phyloP scores from a whole-genome alignment of 2,888 invertebrate genomes.

The Mythimna ferrago region DNA sequence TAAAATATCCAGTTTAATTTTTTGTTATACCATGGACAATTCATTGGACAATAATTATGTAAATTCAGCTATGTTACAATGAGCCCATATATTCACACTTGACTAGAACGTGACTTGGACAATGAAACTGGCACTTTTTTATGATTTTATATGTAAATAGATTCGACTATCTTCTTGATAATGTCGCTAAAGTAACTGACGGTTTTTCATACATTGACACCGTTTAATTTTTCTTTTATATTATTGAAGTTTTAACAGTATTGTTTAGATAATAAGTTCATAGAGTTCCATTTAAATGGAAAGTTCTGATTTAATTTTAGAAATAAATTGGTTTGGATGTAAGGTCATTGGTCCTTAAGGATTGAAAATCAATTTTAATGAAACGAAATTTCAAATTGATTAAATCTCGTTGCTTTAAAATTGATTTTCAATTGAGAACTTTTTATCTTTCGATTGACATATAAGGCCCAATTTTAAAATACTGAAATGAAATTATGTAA shows the following conservation, averaged over 20 bases:
- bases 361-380: neutral
- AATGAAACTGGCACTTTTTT: conserved; percentile 46
- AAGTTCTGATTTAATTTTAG: neutral
- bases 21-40: conserved; percentile 57
- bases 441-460: no score
- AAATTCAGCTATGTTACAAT: conserved; percentile 60
- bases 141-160: conserved; percentile 36
- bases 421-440: no score
- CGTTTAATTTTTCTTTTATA: neutral
- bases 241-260: no score
- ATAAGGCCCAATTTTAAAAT: no score
- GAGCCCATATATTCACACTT: conserved; percentile 64
- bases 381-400: no score
- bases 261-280: no score
- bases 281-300: no score
- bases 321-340: neutral
- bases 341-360: neutral
- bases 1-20: conserved; percentile 52
- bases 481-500: no score
- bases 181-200: neutral
- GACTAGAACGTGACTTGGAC: conserved; percentile 41
- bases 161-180: conserved; percentile 14
- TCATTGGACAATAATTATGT: conserved; percentile 62
- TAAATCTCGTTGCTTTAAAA: no score
- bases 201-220: neutral